Conservation (phyloP, 1,140 invertebrate species). For the Saxidomus purpurata region DNA sequence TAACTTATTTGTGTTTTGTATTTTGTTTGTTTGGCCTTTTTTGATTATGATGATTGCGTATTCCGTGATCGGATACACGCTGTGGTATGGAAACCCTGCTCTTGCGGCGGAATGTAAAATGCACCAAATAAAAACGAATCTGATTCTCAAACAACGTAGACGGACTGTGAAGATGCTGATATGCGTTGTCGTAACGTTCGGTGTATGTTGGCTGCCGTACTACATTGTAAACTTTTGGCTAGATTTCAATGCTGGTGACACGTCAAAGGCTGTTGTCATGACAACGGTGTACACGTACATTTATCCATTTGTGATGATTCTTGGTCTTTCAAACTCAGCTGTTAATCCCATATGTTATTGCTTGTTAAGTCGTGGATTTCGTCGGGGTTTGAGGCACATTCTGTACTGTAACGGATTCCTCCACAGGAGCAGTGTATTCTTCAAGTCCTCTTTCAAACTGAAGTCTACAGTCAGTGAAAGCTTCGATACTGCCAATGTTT, state of each 20-base stretch:
- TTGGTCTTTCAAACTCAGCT: constrained; percentile 88
- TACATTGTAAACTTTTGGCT: constrained; percentile 78
- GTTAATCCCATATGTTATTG: constrained; percentile 83
- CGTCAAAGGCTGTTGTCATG: not conserved
- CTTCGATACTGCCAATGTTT: constrained; percentile 48
- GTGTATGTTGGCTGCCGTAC: constrained; percentile 79
- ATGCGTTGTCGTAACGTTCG: constrained; percentile 75
- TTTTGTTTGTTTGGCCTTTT: constrained; percentile 90
- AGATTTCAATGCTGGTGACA: constrained; percentile 69
- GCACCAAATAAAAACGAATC: not conserved
- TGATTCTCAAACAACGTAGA: constrained; percentile 70
- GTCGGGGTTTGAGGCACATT: constrained; percentile 74
- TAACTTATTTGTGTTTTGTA: constrained; percentile 47
- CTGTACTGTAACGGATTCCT: constrained; percentile 53
- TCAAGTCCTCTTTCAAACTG: not conserved
- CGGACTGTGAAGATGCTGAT: constrained; percentile 76
- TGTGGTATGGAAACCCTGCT: constrained; percentile 92
- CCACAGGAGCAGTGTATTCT: not conserved
- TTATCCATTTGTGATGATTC: constrained; percentile 86
- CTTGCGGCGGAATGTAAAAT: constrained; percentile 6
- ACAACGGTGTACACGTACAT: constrained; percentile 54
- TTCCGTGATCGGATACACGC: constrained; percentile 92
- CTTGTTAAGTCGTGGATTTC: constrained; percentile 80
- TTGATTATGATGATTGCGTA: constrained; percentile 94
- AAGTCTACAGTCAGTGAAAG: constrained; percentile 31